Base-by-base conservation (phyloP, 2,888 invertebrate species). In the Drosophila cognata region DNA sequence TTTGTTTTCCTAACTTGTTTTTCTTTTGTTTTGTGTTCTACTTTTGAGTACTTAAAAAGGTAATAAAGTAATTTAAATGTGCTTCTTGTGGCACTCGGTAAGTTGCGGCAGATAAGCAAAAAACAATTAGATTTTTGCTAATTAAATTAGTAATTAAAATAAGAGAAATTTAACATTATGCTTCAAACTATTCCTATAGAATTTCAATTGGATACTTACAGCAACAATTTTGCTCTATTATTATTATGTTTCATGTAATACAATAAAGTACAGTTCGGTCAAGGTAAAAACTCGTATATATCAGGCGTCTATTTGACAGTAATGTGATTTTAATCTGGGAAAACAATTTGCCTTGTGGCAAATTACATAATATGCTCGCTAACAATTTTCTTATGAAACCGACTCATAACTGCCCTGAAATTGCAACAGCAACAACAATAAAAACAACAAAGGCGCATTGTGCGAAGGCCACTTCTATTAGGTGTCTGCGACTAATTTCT, bases 391-490 rank as follows among this genome's bases (percentile, higher is more conserved):
- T 79, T 79, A 65, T 62, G 66, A 38, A 79, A 78, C 46, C 52
- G 11, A 13, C 53, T 11, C 53, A 35, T 57, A 57, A 73, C 53
- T 51, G 41, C 38, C 52, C 51, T 62, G 38, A 77, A 71, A 59
- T 16, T 16, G 46, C 46, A 46, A 8, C 18, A 38, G 8, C 31
- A 33, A 55, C 25, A 25, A 46, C 11, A n/a, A 43, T 6, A n/a
- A 43, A 11, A 43, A 21, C 21, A 21, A 53, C 35, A 25, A n/a
- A 59, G 28, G 61, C 68, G 50, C 55, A 51, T 71, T 62, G 80
- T 84, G 65, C 79, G 88, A 81, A 85, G 88, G 88, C 74, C 74
- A 82, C 78, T 82, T 80, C 78, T 79, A 83, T 77, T 73, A 79
- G 71, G 60, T 63, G 67, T 63, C 59, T 69, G 57, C 69, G 48